Evolutionary conservation across 2,888 invertebrate genomes (phyloP).

Genomic region (Erynnis tages): DNA sequence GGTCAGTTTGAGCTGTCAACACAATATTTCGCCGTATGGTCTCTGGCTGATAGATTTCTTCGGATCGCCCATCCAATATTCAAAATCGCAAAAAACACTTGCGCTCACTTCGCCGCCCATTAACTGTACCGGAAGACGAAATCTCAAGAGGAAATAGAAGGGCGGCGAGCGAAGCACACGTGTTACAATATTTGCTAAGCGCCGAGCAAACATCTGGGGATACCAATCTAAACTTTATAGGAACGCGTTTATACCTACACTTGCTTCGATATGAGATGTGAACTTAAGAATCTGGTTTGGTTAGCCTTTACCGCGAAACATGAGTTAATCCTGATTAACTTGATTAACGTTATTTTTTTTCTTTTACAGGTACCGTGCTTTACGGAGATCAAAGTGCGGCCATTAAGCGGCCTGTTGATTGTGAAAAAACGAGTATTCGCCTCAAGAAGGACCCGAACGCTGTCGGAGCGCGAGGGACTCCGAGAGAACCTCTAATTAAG

Average conservation of each 20-base stretch:
- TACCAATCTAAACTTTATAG: slow-evolving; percentile 47
- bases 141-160: slow-evolving; percentile 79
- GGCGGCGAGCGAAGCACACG: slow-evolving; percentile 71
- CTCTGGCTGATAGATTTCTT: slow-evolving; percentile 41
- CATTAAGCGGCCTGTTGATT: slow-evolving; percentile 74
- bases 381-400: slow-evolving; percentile 76
- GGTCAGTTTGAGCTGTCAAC: slow-evolving; percentile 53
- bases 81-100: slow-evolving; percentile 57
- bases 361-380: slow-evolving; percentile 70
- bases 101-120: slow-evolving; percentile 55
- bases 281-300: slow-evolving; percentile 25
- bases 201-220: slow-evolving; percentile 71
- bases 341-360: slow-evolving; percentile 46
- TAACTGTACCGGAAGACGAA: slow-evolving; percentile 79
- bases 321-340: slow-evolving; percentile 26
- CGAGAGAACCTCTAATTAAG: slow-evolving; percentile 77
- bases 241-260: slow-evolving; percentile 20
- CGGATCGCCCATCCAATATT: slow-evolving; percentile 58
- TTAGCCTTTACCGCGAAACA: slow-evolving; percentile 25
- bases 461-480: slow-evolving; percentile 67
- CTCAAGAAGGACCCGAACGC: slow-evolving; percentile 61
- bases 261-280: slow-evolving; percentile 13
- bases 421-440: slow-evolving; percentile 76
- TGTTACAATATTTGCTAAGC: slow-evolving; percentile 80
- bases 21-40: slow-evolving; percentile 57